Conservation (phyloP, 1,140 invertebrate genomes). For the Lethrus apterus region DNA sequence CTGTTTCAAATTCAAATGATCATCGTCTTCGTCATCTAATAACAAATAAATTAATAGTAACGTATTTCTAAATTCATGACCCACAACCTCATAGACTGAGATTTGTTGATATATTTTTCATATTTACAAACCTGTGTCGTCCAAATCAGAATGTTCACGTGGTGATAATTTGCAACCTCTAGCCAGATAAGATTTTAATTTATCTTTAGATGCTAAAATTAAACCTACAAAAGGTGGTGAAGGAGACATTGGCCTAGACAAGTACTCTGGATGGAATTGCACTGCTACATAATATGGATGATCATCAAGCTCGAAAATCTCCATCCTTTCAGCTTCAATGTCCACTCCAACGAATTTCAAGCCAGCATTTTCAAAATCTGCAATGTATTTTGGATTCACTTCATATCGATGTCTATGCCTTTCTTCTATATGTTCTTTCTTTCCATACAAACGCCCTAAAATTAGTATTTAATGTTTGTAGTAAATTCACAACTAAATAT, state of each 20-base stretch:
- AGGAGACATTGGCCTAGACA: constrained; percentile 86
- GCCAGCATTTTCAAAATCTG: constrained; percentile 70
- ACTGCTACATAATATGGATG: constrained; percentile 94
- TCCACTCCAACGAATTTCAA: constrained; percentile 86
- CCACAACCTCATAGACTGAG: background rate
- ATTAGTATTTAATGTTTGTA: no score
- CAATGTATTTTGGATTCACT: constrained; percentile 86
- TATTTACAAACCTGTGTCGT: constrained; percentile 2
- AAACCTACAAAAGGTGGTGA: constrained; percentile 94
- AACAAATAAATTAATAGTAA: constrained; percentile 2
- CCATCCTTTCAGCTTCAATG: constrained; percentile 70
- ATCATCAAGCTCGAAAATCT: constrained; percentile 60
- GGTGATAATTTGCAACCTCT: constrained; percentile 50
- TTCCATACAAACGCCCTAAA: constrained; percentile 76
- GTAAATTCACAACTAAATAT: no score
- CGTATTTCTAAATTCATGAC: background rate
- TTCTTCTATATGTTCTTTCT: constrained; percentile 79
- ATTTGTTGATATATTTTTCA: background rate
- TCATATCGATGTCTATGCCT: constrained; percentile 95
- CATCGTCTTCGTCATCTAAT: constrained; percentile 13
- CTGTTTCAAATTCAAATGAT: constrained; percentile 4
- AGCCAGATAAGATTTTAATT: constrained; percentile 61
- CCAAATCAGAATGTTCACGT: constrained; percentile 12
- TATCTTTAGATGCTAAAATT: constrained; percentile 76
- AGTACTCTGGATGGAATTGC: constrained; percentile 97